Evolutionary conservation across 2,888 invertebrate species (phyloP).

Genomic region (Noctua janthe): DNA sequence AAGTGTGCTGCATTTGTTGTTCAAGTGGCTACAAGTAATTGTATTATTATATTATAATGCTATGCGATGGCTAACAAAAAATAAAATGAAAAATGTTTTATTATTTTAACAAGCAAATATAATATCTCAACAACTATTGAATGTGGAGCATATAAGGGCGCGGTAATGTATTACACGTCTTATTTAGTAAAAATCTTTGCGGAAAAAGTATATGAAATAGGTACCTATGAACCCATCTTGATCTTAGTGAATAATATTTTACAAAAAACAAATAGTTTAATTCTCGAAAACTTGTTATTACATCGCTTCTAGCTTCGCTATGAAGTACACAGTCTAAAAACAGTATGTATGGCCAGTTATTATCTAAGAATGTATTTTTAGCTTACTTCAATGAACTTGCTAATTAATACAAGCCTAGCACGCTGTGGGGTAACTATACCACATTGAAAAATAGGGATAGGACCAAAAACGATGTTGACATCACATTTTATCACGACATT

Average conservation of each 20-base stretch:
- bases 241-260: neutral
- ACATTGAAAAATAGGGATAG: neutral
- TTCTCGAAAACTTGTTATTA: neutral
- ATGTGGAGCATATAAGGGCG: neutral
- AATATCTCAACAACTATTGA: neutral
- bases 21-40: constrained; percentile 42
- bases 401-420: neutral
- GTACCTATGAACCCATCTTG: neutral
- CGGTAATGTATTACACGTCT: neutral
- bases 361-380: neutral
- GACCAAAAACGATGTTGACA: neutral
- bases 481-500: neutral
- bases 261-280: neutral
- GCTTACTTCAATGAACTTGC: constrained; percentile 5
- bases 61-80: neutral
- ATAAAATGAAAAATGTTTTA: neutral
- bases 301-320: neutral
- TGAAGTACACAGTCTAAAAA: neutral
- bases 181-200: neutral
- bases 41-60: neutral
- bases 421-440: neutral
- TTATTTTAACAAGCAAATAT: neutral
- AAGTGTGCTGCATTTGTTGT: constrained; percentile 46
- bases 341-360: neutral
- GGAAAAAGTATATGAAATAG: neutral